Base-by-base conservation (phyloP, 2,113 vertebrate species). In the Felis chaus region DNA sequence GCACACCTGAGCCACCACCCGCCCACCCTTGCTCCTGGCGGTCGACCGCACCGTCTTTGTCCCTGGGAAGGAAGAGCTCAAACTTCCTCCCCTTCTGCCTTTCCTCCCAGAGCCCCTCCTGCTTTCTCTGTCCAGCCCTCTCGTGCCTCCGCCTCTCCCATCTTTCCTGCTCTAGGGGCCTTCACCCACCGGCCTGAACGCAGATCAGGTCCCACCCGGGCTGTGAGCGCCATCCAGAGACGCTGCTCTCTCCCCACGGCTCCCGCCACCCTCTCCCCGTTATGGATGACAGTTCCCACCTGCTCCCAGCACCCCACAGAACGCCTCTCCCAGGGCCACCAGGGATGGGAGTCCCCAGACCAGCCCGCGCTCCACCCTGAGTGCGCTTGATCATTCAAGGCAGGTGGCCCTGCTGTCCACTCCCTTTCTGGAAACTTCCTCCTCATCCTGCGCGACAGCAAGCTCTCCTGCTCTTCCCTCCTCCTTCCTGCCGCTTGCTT, bases 41-140 rank as follows among this genome's bases (percentile, higher is more conserved):
- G 39, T 33, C 0, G 0, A 18, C 39, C 8, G 4, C 6, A 0
- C 39, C 15, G 1, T 69, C 63, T 36, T 61, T 14, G 36, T 48
- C 45, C n/a, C 65, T 9, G 10, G 7, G 65, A 69, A 85, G 11
- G 9, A 18, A 53, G 18, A n/a, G 31, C 73, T 48, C 76, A 7
- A 16, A 19, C 48, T 1, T 18, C 94, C 4, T 19, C 36, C 78
- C 31, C 16, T 0, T 18, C 18, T 10, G 15, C 13, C 27, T 7
- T 69, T 57, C 61, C 36, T n/a, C 23, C 66, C 71, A 10, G 21
- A 19, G 23, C 11, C 65, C 33, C 63, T 33, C 27, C 27, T 4
- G 5, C 21, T 23, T 2, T 27, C 33, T 31, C 12, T 10, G 14
- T 10, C 23, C 29, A 27, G 11, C 9, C 23, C 31, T 21, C 55